Conservation (phyloP, 2,113 vertebrate genomes). For the Penelope pileata region DNA sequence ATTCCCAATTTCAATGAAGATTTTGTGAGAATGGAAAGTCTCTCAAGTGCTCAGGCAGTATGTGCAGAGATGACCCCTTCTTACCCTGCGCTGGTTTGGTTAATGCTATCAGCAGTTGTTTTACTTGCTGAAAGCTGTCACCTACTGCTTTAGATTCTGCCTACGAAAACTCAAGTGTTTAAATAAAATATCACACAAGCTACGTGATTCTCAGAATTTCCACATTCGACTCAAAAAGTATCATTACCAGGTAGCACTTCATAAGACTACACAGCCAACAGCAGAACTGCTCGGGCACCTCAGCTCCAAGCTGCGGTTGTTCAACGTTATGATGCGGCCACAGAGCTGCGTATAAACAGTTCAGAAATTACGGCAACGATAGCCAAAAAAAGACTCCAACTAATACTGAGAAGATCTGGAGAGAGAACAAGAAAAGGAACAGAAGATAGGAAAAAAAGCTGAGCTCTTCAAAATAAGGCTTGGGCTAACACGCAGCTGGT, state of each 20-base stretch:
- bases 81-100: background rate
- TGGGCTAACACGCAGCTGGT: background rate
- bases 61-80: background rate
- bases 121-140: background rate
- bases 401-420: background rate
- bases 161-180: background rate
- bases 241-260: background rate
- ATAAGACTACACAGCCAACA: background rate
- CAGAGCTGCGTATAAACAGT: background rate
- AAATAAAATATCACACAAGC: background rate
- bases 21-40: background rate
- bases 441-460: background rate
- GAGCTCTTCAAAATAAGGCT: background rate
- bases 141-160: background rate
- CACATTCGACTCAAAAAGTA: background rate
- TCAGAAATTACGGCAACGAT: background rate
- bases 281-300: background rate
- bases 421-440: background rate
- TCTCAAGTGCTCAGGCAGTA: background rate
- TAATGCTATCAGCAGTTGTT: background rate
- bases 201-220: background rate
- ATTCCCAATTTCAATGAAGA: background rate
- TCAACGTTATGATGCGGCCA: background rate
- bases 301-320: background rate
- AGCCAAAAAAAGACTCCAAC: background rate